Conservation (phyloP, 2,888 invertebrate genomes). For the Isoperla grammatica region DNA sequence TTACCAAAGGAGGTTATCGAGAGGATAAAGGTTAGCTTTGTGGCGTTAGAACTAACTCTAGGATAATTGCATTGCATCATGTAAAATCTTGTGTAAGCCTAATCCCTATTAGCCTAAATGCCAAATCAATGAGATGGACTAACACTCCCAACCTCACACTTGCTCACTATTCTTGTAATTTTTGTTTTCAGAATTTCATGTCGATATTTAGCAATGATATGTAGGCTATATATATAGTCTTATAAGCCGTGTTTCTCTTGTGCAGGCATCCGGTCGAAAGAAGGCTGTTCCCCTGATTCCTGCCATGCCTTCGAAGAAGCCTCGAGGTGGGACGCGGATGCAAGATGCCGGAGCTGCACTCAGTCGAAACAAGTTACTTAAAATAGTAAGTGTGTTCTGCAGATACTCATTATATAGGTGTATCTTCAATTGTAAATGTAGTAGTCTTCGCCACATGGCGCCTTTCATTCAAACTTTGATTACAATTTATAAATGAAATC, state of each 20-base stretch:
- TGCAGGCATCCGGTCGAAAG: conserved; percentile 44
- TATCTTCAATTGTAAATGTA: no score
- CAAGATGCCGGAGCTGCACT: conserved; percentile 41
- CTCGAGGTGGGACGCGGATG: conserved; percentile 39
- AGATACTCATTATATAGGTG: background rate
- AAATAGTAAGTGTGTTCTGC: conserved; percentile 40
- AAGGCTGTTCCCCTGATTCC: conserved; percentile 49
- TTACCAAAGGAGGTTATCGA: conserved; percentile 50
- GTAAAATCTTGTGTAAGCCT: no score
- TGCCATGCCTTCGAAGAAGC: conserved; percentile 41
- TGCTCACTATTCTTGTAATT: background rate
- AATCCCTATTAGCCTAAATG: no score
- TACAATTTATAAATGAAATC: no score
- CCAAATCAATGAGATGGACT: no score
- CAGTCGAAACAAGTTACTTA: conserved; percentile 41
- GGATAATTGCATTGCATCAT: no score
- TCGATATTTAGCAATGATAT: no score
- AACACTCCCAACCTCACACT: background rate
- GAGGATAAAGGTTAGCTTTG: conserved; percentile 46
- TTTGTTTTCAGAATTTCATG: no score
- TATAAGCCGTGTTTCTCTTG: background rate
- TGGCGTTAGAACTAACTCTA: background rate
- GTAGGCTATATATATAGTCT: no score
- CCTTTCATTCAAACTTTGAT: no score
- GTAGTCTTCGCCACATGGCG: no score